Base-by-base conservation (phyloP, 2,797 vertebrate species). In the Micromesistius poutassou region DNA sequence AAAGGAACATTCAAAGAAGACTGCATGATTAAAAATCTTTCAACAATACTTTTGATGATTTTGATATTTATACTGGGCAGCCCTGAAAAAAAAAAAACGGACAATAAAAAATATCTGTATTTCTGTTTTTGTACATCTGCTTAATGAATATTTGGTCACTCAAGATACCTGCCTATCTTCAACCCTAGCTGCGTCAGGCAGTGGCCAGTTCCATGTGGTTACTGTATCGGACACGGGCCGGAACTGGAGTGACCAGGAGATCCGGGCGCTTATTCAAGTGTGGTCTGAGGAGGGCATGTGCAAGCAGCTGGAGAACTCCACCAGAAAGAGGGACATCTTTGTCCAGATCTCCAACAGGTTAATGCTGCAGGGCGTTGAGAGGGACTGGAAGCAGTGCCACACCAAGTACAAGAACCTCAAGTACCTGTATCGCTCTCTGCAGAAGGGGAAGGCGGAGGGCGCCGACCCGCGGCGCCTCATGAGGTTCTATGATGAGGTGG, bases 361-460 rank as follows among this genome's bases (percentile, higher is more conserved):
- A 74, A 90, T 94, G 92, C 94, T 95, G 84, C 90, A 93, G 76
- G 95, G 96, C 76, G 95, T 96, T 22, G 95, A 97, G 8, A 95
- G 95, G 3, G 95, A 97, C 91, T 96, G 95, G 95, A 98, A 97
- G 81, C 95, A 97, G 78, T 97, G 95, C 80, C 93, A 92, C 81
- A 96, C 94, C 7, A 97, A 97, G 87, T 96, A 96, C 90, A 97
- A 96, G 86, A 97, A 96, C 89, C 93, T 97, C 68, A 97, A 98
- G 92, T 97, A 96, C 1, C 93, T 97, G 71, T 96, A 97, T 79
- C 94, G 95, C 0, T 94, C 94, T 22, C 91, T 96, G 35, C 95
- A 96, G 80, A 95, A 95, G 77, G 94, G 95, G 30, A 96, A 94
- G 76, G 83, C 90, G 0, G 94, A 95, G 0, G 94, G 94, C 14